Conservation (phyloP, 2,113 vertebrate genomes). For the Ctenomys sociabilis region DNA sequence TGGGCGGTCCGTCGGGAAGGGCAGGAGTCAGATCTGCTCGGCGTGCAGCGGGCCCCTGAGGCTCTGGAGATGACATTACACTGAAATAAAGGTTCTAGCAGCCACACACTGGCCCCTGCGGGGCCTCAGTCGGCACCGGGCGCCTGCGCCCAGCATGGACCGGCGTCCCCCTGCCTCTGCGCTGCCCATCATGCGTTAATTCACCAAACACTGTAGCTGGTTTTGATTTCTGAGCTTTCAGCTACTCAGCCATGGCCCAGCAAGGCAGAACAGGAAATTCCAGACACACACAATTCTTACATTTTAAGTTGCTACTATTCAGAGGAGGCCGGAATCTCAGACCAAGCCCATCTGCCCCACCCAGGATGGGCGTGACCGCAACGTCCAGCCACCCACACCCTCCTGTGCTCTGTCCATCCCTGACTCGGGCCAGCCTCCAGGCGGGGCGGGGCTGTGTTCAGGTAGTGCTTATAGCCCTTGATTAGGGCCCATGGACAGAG, state of each 20-base stretch:
- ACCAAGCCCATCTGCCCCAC: background rate
- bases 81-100: background rate
- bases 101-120: rapidly evolving
- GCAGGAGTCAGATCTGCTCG: background rate
- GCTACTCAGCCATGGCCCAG: background rate
- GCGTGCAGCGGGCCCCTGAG: rapidly evolving
- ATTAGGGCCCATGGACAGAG: background rate
- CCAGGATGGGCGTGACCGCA: background rate
- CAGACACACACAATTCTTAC: background rate
- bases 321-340: background rate
- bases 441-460: too few species aligned
- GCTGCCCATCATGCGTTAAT: rapidly evolving
- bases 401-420: too few species aligned
- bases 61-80: background rate
- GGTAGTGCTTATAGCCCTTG: background rate
- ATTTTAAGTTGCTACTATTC: background rate
- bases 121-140: rapidly evolving
- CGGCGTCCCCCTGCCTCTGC: rapidly evolving
- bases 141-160: background rate
- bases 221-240: background rate
- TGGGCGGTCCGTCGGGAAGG: rapidly evolving
- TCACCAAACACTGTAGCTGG: rapidly evolving
- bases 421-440: too few species aligned
- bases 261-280: background rate
- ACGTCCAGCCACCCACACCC: background rate